Conservation (phyloP, 2,113 vertebrate species). For the Hiodon alosoides region DNA sequence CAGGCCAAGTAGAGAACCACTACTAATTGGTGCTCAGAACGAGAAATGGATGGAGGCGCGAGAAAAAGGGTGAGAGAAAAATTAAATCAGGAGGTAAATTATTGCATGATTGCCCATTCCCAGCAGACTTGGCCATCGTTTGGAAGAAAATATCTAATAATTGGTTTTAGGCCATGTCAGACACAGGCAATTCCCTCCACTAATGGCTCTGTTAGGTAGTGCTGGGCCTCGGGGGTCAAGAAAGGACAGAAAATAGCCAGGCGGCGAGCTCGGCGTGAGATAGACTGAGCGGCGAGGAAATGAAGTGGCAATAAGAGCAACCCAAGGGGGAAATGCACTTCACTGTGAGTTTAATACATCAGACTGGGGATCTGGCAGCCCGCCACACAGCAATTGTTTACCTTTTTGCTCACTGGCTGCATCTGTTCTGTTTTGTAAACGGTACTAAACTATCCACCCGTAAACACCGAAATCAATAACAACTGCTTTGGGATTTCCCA, state of each 20-base stretch:
- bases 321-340: constrained; percentile 95
- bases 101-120: constrained; percentile 85
- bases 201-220: constrained; percentile 86
- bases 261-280: constrained; percentile 61
- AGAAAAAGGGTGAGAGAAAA: constrained; percentile 51
- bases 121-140: constrained; percentile 77
- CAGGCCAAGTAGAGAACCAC: constrained; percentile 57
- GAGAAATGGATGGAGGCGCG: constrained; percentile 26
- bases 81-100: constrained; percentile 89
- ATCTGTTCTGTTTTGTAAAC: constrained; percentile 99
- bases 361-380: constrained; percentile 85
- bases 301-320: constrained; percentile 98
- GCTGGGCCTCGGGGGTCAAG: constrained; percentile 82
- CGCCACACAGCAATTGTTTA: constrained; percentile 99
- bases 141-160: constrained; percentile 88
- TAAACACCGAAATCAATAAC: constrained; percentile 96
- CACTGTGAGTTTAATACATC: constrained; percentile 95
- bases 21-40: constrained; percentile 67
- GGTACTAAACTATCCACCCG: constrained; percentile 87
- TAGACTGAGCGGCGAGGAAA: constrained; percentile 80
- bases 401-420: constrained; percentile 97
- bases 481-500: constrained; percentile 91
- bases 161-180: constrained; percentile 85
- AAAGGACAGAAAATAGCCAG: constrained; percentile 81
- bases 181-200: constrained; percentile 82